phyloP scores from a whole-genome alignment of 2,113 vertebrate genomes.

The Oryzias celebensis region DNA sequence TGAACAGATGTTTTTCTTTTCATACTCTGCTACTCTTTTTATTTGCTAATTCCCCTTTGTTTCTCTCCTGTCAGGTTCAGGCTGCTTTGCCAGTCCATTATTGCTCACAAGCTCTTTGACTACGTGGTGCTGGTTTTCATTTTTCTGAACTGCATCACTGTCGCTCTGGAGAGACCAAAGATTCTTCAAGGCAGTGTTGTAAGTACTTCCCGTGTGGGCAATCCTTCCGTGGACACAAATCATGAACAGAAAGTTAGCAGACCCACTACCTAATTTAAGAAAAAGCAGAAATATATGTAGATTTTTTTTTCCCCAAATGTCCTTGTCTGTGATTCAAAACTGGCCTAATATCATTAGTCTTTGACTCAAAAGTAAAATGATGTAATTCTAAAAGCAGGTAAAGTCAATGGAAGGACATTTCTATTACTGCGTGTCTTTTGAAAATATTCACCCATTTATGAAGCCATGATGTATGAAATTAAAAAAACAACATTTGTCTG shows the following conservation, averaged over 20 bases:
- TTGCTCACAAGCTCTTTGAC: constrained; percentile 96
- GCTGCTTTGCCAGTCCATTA: constrained; percentile 90
- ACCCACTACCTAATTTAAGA: too few species aligned
- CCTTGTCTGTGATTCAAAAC: too few species aligned
- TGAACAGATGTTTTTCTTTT: not conserved
- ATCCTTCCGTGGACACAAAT: not conserved
- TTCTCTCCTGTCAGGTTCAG: constrained; percentile 82
- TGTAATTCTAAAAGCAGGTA: too few species aligned
- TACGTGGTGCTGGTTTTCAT: constrained; percentile 95
- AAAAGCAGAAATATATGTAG: too few species aligned
- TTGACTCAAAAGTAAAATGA: too few species aligned
- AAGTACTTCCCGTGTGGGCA: constrained; percentile 43
- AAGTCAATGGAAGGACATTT: too few species aligned
- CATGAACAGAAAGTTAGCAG: not conserved
- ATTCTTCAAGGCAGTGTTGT: constrained; percentile 94
- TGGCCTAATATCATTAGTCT: too few species aligned
- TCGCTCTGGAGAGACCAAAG: constrained; percentile 94
- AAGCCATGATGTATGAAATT: too few species aligned
- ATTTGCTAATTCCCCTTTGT: not conserved
- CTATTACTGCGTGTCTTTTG: too few species aligned
- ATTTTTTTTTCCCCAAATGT: too few species aligned
- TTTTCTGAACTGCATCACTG: constrained; percentile 98
- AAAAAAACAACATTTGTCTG: too few species aligned
- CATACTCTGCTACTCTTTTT: not conserved
- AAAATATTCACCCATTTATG: too few species aligned